These are phyloP conservation scores for Agrotis puta DNA, from an alignment of 2,888 invertebrate species.

Conservation along the genomic window DNA sequence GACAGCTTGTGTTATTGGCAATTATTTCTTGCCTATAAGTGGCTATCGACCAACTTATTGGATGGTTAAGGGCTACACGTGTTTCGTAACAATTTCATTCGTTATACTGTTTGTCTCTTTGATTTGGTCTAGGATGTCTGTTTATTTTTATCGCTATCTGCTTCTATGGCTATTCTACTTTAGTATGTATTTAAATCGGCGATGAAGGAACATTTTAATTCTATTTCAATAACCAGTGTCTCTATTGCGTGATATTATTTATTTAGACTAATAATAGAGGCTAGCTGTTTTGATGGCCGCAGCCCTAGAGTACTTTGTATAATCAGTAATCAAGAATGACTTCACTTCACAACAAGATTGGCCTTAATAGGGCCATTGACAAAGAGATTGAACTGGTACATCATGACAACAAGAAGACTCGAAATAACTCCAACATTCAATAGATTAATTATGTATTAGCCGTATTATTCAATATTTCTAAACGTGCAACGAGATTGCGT, in stretches of 20 bases:
- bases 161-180: background rate
- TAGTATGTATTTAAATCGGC: too few relatives aligned
- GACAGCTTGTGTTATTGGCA: slow-evolving; percentile 74
- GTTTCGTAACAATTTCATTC: background rate
- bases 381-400: slow-evolving; percentile 14
- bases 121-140: background rate
- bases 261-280: too few relatives aligned
- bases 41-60: slow-evolving; percentile 7
- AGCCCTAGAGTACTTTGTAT: background rate
- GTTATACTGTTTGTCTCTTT: background rate
- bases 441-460: slow-evolving; percentile 31
- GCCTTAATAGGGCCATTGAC: slow-evolving; percentile 50
- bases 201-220: too few relatives aligned
- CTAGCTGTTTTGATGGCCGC: too few relatives aligned
- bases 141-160: background rate
- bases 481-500: slow-evolving; percentile 50
- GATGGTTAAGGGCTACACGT: slow-evolving; percentile 5
- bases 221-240: too few relatives aligned
- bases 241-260: too few relatives aligned
- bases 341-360: slow-evolving; percentile 32
- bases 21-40: slow-evolving; percentile 67
- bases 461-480: slow-evolving; percentile 61
- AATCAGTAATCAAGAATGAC: slow-evolving; percentile 10
- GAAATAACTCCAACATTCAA: slow-evolving; percentile 27
- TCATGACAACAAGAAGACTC: slow-evolving; percentile 6